These are phyloP conservation scores for Turdus rufiventris DNA, from an alignment of 2,113 vertebrate genomes.

Conservation along the genomic window DNA sequence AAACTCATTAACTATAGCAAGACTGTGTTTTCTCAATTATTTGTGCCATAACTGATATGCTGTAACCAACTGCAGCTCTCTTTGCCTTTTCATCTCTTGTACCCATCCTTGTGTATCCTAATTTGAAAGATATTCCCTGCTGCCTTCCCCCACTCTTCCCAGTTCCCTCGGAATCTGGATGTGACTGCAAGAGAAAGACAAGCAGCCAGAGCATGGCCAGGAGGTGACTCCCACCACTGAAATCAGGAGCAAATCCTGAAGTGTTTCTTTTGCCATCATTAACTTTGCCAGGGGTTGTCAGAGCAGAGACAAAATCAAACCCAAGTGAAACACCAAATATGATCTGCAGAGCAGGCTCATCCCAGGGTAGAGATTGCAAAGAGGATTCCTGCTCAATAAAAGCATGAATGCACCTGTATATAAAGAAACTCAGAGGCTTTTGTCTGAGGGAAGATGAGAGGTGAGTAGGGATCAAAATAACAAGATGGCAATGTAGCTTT, in stretches of 20 bases:
- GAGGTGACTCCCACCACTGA: not conserved
- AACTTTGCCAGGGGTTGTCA: not conserved
- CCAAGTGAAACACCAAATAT: not conserved
- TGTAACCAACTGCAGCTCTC: not conserved
- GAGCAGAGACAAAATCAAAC: not conserved
- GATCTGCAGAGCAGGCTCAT: not conserved
- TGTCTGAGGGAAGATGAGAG: slow-evolving; percentile 8
- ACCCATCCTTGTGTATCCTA: not conserved
- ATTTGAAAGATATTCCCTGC: not conserved
- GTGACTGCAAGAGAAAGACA: not conserved
- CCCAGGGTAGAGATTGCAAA: not conserved
- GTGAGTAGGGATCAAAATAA: slow-evolving; percentile 33
- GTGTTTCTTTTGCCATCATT: not conserved
- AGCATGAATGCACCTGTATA: not conserved
- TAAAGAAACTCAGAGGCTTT: not conserved
- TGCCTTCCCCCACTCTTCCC: not conserved
- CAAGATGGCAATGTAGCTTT: not conserved
- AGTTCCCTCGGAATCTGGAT: not conserved
- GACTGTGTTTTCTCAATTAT: not conserved
- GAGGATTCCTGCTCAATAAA: slow-evolving; percentile 12
- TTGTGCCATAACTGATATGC: not conserved
- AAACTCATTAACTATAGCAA: not conserved
- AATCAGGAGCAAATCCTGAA: not conserved
- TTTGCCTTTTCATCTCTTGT: not conserved
- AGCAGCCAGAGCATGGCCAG: not conserved